A percentile compares a stretch with the other conserved stretches of the same genome.
Evolutionary conservation across 2,797 vertebrate genomes (phyloP).

Genomic region (Microctenopoma lineatum): DNA sequence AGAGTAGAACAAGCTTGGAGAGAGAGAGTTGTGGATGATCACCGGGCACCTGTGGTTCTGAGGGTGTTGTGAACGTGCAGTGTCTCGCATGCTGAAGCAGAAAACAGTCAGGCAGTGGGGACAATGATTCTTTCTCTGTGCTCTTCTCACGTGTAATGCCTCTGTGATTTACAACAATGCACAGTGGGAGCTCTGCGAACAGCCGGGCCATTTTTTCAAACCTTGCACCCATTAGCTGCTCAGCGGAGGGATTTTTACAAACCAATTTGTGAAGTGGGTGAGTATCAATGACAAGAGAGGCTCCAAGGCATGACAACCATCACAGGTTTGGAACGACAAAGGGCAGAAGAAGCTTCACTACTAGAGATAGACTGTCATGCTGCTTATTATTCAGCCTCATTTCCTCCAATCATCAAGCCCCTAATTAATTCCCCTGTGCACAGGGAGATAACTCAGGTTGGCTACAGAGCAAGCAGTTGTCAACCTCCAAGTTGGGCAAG

Average conservation of each 20-base stretch:
- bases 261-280: slow-evolving; percentile 28
- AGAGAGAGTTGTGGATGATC: slow-evolving; percentile 7
- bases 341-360: slow-evolving; percentile 16
- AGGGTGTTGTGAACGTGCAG: slow-evolving; percentile 10
- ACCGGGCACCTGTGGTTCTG: slow-evolving; percentile 22
- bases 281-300: slow-evolving; percentile 36
- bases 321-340: slow-evolving; percentile 17
- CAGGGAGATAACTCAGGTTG: slow-evolving; percentile 38
- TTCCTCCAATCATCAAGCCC: slow-evolving; percentile 46
- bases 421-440: slow-evolving; percentile 61
- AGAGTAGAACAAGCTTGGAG: not conserved
- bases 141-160: slow-evolving; percentile 58
- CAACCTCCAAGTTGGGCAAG: slow-evolving; percentile 41
- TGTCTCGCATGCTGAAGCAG: slow-evolving; percentile 41
- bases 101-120: slow-evolving; percentile 24
- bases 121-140: slow-evolving; percentile 34
- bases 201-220: slow-evolving; percentile 36
- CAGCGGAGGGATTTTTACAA: slow-evolving; percentile 45
- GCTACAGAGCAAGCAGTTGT: slow-evolving; percentile 41
- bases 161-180: slow-evolving; percentile 58
- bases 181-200: slow-evolving; percentile 26
- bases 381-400: slow-evolving; percentile 54
- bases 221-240: slow-evolving; percentile 53
- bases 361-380: slow-evolving; percentile 15
- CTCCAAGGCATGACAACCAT: slow-evolving; percentile 28